Percentiles rank a stretch among this genome's conserved stretches.
These are phyloP conservation scores for Anseranas semipalmata DNA, from an alignment of 2,113 vertebrate species.

Conservation along the genomic window DNA sequence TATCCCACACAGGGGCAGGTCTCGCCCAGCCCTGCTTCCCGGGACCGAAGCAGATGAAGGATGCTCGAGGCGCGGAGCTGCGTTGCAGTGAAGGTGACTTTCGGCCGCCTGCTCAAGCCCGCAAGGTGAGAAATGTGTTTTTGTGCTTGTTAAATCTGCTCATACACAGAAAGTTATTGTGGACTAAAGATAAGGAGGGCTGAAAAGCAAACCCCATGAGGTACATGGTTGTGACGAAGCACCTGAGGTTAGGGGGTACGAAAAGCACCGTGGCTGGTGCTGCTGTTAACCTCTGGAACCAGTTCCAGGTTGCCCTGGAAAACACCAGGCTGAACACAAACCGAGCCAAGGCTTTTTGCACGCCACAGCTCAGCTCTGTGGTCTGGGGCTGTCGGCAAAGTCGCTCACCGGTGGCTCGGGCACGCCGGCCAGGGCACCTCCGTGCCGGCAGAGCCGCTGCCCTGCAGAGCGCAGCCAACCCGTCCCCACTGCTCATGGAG, in stretches of 20 bases:
- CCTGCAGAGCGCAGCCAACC: conserved; percentile 59
- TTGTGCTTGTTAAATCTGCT: conserved; percentile 3
- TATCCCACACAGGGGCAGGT: fast-evolving
- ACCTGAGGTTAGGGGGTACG: too few relatives aligned
- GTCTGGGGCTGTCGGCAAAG: too few relatives aligned
- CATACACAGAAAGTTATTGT: not conserved
- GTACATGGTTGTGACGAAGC: too few relatives aligned
- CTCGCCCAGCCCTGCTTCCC: not conserved
- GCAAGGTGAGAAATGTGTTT: not conserved
- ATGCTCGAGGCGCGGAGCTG: not conserved
- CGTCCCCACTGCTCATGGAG: conserved; percentile 63
- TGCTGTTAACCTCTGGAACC: conserved; percentile 22
- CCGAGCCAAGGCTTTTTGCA: not conserved
- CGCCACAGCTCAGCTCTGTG: too few relatives aligned
- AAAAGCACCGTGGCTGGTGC: too few relatives aligned
- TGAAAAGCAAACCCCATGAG: not conserved
- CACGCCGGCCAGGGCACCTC: not conserved
- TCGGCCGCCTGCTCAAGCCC: not conserved
- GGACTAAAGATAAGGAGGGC: conserved; percentile 2
- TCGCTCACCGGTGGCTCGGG: not conserved
- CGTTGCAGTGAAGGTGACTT: not conserved
- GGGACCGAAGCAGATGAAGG: not conserved
- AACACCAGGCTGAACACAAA: not conserved
- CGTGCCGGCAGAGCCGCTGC: conserved; percentile 14
- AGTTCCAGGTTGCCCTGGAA: conserved; percentile 20